Conservation (phyloP, 2,113 vertebrate species). For the Oreotrochilus melanogaster region DNA sequence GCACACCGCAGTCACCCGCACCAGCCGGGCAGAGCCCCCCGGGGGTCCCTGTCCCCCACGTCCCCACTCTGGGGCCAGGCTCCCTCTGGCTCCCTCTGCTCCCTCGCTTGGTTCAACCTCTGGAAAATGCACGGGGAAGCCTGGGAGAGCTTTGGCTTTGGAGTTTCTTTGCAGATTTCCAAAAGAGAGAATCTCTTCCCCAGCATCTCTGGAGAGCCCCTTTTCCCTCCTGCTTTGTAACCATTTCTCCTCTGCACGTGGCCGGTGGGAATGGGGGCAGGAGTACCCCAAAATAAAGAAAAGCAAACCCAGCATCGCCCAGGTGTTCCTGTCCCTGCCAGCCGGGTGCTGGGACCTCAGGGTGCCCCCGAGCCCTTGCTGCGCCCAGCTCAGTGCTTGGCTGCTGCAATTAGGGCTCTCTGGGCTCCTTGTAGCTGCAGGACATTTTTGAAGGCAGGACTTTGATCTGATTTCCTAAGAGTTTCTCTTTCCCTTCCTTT, state of each 20-base stretch:
- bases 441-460: constrained; percentile 39
- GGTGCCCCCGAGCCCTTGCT: neutral
- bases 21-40: neutral
- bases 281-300: neutral
- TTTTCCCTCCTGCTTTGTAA: neutral
- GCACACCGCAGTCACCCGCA: neutral
- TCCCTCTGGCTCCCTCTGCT: neutral
- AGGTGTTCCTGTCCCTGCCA: neutral
- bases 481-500: constrained; percentile 33
- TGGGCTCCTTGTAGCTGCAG: constrained; percentile 44
- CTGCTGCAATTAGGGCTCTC: neutral
- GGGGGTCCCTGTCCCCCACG: rapidly evolving
- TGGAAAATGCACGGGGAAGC: rapidly evolving
- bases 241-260: neutral
- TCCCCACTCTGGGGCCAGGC: rapidly evolving
- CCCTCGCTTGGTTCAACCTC: neutral
- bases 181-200: neutral
- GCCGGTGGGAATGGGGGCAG: neutral
- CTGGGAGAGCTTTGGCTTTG: neutral
- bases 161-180: neutral
- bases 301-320: rapidly evolving
- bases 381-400: rapidly evolving
- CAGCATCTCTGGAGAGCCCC: neutral
- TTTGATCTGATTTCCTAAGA: constrained; percentile 62
- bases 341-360: neutral